Conservation (phyloP, 2,888 invertebrate genomes). For the Nipponacmea schrenckii region DNA sequence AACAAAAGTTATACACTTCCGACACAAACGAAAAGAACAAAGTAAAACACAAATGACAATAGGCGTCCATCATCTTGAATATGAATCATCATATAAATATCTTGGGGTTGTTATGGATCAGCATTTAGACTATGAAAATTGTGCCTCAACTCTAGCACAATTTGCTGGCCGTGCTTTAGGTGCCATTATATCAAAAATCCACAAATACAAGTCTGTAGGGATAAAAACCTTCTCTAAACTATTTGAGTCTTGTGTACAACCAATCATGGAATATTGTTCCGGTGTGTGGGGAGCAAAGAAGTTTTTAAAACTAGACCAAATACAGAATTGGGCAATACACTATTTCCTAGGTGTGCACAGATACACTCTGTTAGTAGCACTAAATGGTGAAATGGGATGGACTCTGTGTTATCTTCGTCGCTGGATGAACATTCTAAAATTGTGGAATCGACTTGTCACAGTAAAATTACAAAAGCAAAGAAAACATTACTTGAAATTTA, state of each 20-base stretch:
- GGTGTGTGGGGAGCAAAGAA: not conserved
- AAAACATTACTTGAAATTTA: too few species aligned
- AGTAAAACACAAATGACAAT: not conserved
- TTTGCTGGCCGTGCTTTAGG: not conserved
- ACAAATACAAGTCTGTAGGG: not conserved
- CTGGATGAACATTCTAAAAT: too few species aligned
- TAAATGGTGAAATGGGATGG: too few species aligned
- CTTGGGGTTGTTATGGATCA: not conserved
- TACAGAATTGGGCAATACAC: not conserved
- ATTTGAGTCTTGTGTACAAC: not conserved
- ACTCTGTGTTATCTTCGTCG: too few species aligned
- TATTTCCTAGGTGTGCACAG: not conserved
- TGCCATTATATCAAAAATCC: not conserved
- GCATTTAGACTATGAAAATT: not conserved
- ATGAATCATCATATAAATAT: not conserved
- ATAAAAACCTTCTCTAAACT: not conserved
- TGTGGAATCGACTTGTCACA: too few species aligned
- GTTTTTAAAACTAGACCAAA: not conserved
- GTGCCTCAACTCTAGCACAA: not conserved
- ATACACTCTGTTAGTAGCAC: too few species aligned
- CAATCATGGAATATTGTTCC: not conserved
- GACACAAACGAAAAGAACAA: not conserved
- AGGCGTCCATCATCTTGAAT: not conserved
- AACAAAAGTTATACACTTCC: not conserved
- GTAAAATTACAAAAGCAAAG: too few species aligned